A percentile compares a stretch with the other conserved stretches of the same genome.
Evolutionary conservation across 2,113 vertebrate species (phyloP).

Genomic region (Argyrosomus japonicus): DNA sequence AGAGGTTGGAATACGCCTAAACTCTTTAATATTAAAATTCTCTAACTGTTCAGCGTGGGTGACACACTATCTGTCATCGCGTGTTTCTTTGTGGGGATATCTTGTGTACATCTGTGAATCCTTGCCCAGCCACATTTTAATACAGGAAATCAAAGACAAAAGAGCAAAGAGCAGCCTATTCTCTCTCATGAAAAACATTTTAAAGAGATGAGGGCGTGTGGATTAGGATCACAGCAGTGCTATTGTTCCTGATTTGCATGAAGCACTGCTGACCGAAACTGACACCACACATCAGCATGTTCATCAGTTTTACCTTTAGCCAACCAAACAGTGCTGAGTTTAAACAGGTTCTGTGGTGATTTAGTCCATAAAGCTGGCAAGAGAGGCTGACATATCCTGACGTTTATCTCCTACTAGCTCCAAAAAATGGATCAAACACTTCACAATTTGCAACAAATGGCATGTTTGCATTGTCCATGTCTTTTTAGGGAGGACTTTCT

Average conservation of each 20-base stretch:
- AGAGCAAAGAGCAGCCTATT: constrained; percentile 20
- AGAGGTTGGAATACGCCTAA: neutral
- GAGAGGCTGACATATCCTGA: neutral
- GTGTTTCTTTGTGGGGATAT: neutral
- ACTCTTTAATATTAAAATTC: neutral
- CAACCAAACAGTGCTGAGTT: neutral
- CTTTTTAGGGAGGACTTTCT: neutral
- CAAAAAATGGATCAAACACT: neutral
- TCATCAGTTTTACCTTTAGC: neutral
- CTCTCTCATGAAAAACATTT: constrained; percentile 7
- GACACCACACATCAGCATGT: neutral
- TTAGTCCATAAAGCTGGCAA: neutral
- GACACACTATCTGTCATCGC: neutral
- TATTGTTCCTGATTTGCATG: constrained; percentile 43
- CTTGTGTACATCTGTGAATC: constrained; percentile 5
- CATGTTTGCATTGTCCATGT: no score
- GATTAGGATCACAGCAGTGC: constrained; percentile 33
- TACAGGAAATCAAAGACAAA: constrained; percentile 46
- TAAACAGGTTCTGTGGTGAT: neutral
- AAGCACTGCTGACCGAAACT: neutral
- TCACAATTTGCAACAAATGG: no score
- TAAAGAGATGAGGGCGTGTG: neutral
- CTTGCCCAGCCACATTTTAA: constrained; percentile 25
- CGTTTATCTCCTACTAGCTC: neutral
- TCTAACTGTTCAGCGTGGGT: neutral